These are phyloP conservation scores for Nycticryphes semicollaris DNA, from an alignment of 2,113 vertebrate species.

Conservation along the genomic window DNA sequence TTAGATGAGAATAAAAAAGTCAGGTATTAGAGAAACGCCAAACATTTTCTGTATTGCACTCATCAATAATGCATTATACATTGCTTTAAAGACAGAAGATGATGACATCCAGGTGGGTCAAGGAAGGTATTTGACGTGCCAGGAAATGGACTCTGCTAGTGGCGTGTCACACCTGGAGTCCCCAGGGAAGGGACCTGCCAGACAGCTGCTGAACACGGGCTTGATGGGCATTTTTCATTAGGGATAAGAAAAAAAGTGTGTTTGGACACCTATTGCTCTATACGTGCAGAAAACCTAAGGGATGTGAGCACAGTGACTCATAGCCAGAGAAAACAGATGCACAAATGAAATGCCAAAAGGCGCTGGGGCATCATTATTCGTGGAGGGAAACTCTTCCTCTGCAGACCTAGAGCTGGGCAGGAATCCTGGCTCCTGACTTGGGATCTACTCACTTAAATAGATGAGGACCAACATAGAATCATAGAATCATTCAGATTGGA, in stretches of 20 bases:
- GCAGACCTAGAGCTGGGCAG: neutral
- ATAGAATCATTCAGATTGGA: too few species aligned
- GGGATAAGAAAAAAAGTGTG: neutral
- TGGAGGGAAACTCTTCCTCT: neutral
- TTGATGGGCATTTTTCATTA: neutral
- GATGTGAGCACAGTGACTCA: fast-evolving
- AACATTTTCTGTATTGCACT: neutral
- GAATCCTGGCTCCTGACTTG: neutral
- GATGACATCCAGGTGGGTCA: neutral
- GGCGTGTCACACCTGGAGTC: neutral
- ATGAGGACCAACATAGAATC: neutral
- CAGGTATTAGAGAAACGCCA: neutral
- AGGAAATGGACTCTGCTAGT: neutral
- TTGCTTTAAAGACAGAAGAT: neutral
- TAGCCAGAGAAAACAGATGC: neutral
- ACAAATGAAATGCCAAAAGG: neutral
- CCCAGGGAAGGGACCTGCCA: neutral
- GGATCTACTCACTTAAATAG: fast-evolving
- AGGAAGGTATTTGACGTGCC: neutral
- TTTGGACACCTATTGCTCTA: neutral
- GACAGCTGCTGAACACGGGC: neutral
- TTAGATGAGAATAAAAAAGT: neutral
- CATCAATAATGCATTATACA: neutral
- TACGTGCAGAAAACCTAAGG: neutral
- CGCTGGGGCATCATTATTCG: neutral